These are phyloP conservation scores for Poecilia latipinna DNA, from an alignment of 2,113 vertebrate species.

Conservation along the genomic window DNA sequence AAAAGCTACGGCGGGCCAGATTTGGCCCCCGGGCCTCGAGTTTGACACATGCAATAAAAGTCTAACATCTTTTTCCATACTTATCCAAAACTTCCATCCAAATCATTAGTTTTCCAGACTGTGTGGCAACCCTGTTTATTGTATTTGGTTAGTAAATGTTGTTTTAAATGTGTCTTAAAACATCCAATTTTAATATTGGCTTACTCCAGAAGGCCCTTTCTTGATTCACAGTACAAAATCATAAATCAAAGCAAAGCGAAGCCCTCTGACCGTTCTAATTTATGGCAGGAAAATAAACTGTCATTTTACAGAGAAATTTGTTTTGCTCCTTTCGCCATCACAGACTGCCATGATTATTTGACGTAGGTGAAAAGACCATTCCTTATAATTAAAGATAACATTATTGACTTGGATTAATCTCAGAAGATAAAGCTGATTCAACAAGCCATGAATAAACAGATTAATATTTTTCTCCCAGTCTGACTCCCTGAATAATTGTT, in stretches of 20 bases:
- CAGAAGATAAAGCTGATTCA: conserved; percentile 73
- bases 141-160: background rate
- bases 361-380: conserved; percentile 64
- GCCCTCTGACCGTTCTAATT: conserved; percentile 46
- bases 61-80: background rate
- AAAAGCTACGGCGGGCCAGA: no score
- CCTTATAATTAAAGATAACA: conserved; percentile 75
- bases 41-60: background rate
- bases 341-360: conserved; percentile 62
- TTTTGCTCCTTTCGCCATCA: conserved; percentile 49
- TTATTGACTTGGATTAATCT: conserved; percentile 78
- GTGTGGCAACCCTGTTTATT: background rate
- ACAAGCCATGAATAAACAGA: conserved; percentile 77
- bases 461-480: conserved; percentile 65
- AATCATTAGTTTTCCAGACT: background rate
- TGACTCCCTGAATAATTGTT: conserved; percentile 67
- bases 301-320: conserved; percentile 41
- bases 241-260: conserved; percentile 12
- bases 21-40: no score
- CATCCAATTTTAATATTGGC: background rate
- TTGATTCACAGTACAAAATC: conserved; percentile 32
- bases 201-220: conserved; percentile 5
- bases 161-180: background rate
- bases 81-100: background rate
- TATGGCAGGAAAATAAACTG: conserved; percentile 52